Conservation (phyloP, 1,140 invertebrate genomes). For the Panagrolaimus sp. region DNA sequence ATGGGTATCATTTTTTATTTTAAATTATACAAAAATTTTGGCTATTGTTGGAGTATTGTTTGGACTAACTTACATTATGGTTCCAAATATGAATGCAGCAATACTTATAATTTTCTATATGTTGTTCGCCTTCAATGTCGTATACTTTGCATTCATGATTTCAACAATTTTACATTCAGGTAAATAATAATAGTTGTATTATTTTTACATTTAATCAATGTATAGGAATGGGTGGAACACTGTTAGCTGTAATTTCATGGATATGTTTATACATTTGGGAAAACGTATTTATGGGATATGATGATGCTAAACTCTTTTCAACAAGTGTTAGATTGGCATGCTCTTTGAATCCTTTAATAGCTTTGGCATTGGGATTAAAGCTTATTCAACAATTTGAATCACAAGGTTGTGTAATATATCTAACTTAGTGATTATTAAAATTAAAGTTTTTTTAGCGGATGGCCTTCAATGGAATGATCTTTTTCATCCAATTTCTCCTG, state of each 20-base stretch:
- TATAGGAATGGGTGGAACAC: conserved; percentile 35
- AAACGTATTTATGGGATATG: conserved; percentile 39
- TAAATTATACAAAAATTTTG: too few relatives aligned
- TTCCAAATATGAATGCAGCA: conserved; percentile 32
- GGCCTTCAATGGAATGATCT: too few relatives aligned
- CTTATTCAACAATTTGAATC: conserved; percentile 43
- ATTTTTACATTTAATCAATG: too few relatives aligned
- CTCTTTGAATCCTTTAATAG: conserved; percentile 48
- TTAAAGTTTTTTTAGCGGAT: too few relatives aligned
- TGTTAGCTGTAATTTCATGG: conserved; percentile 42
- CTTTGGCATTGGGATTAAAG: conserved; percentile 36
- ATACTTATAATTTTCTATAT: conserved; percentile 64
- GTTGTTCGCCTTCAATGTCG: conserved; percentile 65
- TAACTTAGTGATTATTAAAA: background rate
- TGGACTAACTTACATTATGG: too few relatives aligned
- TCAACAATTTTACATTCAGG: conserved; percentile 69
- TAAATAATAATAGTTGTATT: too few relatives aligned
- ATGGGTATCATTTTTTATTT: too few relatives aligned
- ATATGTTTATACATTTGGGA: conserved; percentile 51
- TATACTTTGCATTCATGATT: conserved; percentile 69
- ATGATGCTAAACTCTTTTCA: conserved; percentile 36
- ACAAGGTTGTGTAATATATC: conserved; percentile 25
- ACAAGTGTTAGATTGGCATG: conserved; percentile 35
- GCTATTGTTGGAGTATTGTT: too few relatives aligned
- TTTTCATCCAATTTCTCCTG: too few relatives aligned